A percentile compares a stretch with the other conserved stretches of the same genome.
phyloP scores from a whole-genome alignment of 2,797 vertebrate species.

The Cyclura pinguis region DNA sequence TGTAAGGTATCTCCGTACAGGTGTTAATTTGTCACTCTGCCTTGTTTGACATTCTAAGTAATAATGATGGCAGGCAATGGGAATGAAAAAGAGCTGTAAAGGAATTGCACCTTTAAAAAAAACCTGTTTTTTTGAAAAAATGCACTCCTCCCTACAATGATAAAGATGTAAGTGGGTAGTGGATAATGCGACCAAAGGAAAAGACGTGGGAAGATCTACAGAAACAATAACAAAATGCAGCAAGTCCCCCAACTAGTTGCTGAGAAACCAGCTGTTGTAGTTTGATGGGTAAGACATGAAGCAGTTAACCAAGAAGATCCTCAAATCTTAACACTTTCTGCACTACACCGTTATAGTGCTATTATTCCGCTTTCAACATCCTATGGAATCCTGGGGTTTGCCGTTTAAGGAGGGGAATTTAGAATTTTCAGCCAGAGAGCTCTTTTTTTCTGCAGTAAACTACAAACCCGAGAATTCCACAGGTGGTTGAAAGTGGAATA shows the following conservation, averaged over 20 bases:
- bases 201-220: background rate
- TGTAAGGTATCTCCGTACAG: background rate
- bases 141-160: too few relatives aligned
- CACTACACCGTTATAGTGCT: too few relatives aligned
- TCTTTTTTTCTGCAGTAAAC: too few relatives aligned
- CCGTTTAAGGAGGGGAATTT: too few relatives aligned
- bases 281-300: background rate
- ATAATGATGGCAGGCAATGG: background rate
- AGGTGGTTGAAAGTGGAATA: too few relatives aligned
- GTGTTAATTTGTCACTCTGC: constrained; percentile 26
- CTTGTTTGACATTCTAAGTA: constrained; percentile 5
- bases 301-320: background rate
- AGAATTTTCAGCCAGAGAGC: too few relatives aligned
- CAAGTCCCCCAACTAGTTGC: background rate
- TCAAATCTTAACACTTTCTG: too few relatives aligned
- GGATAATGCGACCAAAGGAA: background rate
- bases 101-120: background rate
- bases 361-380: too few relatives aligned
- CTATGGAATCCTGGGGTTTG: too few relatives aligned
- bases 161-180: too few relatives aligned
- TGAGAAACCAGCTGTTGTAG: background rate
- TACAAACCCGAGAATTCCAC: too few relatives aligned
- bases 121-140: too few relatives aligned
- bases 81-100: constrained; percentile 10
- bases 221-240: background rate